These are phyloP conservation scores for Cheilosia scutellata DNA, from an alignment of 2,888 invertebrate genomes.

Conservation along the genomic window DNA sequence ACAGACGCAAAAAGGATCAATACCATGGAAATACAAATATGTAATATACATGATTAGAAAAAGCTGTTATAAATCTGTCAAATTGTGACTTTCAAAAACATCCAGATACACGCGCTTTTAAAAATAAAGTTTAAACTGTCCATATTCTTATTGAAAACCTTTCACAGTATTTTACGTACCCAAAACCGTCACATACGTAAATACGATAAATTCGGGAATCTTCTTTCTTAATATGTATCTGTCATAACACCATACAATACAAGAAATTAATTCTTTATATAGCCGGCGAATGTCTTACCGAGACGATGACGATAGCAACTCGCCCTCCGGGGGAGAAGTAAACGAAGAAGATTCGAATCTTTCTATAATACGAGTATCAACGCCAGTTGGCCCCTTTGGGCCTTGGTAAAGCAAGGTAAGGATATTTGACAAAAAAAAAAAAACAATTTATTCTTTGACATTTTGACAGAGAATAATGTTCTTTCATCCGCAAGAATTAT, in stretches of 20 bases:
- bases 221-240: conserved; percentile 39
- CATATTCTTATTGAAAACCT: background rate
- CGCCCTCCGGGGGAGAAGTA: background rate
- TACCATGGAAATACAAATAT: too few relatives aligned
- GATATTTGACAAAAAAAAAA: conserved; percentile 19
- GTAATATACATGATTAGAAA: too few relatives aligned
- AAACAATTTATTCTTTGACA: conserved; percentile 51
- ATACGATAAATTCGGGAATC: conserved; percentile 14
- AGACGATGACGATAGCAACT: background rate
- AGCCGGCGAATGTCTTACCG: conserved; percentile 11
- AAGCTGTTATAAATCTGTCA: conserved; percentile 2
- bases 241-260: conserved; percentile 45
- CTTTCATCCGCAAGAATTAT: conserved; percentile 48
- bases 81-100: conserved; percentile 9
- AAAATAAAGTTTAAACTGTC: too few relatives aligned
- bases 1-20: too few relatives aligned
- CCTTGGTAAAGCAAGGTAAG: background rate
- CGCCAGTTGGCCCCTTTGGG: conserved; percentile 4
- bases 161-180: background rate
- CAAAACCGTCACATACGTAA: background rate
- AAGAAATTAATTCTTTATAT: conserved; percentile 49
- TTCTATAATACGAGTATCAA: conserved; percentile 26
- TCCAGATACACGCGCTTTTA: background rate
- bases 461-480: conserved; percentile 55
- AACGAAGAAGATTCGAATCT: conserved; percentile 23